Evolutionary conservation across 2,797 vertebrate species (phyloP).

Genomic region (Heterohyrax brucei): DNA sequence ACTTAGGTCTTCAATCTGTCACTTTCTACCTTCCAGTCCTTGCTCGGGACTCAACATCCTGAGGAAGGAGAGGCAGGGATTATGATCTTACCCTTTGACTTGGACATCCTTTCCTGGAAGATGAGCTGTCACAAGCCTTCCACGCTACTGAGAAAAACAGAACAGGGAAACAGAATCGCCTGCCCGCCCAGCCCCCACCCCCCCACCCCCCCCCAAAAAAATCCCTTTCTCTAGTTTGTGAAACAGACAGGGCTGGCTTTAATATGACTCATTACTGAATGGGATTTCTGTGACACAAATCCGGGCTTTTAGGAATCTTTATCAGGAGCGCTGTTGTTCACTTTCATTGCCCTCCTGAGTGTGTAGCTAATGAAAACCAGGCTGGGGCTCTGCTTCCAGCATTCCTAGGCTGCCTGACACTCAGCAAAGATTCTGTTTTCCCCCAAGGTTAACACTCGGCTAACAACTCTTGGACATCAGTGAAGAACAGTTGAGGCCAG

Average conservation of each 20-base stretch:
- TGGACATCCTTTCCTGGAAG: not conserved
- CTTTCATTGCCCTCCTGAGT: not conserved
- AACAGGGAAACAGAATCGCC: not conserved
- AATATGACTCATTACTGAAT: fast-evolving
- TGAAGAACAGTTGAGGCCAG: conserved; percentile 13
- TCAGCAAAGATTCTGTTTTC: conserved; percentile 70
- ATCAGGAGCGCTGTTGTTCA: fast-evolving
- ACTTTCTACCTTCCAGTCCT: not conserved
- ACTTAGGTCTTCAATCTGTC: not conserved
- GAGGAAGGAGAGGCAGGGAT: not conserved
- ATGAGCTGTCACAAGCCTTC: not conserved
- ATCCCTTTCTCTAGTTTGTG: not conserved
- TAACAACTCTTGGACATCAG: conserved; percentile 40
- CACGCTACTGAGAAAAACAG: not conserved
- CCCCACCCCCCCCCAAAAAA: conserved; percentile 26
- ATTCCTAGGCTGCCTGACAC: not conserved
- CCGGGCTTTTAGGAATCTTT: not conserved
- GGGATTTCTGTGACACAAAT: not conserved
- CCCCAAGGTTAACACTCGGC: conserved; percentile 6
- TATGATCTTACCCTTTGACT: fast-evolving
- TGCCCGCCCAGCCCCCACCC: too few species aligned
- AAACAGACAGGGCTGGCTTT: not conserved
- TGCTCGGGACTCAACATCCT: fast-evolving
- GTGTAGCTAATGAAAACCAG: conserved; percentile 54
- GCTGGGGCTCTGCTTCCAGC: not conserved